Conservation (phyloP, 2,888 invertebrate species). For the Ditylenchus weischeri region DNA sequence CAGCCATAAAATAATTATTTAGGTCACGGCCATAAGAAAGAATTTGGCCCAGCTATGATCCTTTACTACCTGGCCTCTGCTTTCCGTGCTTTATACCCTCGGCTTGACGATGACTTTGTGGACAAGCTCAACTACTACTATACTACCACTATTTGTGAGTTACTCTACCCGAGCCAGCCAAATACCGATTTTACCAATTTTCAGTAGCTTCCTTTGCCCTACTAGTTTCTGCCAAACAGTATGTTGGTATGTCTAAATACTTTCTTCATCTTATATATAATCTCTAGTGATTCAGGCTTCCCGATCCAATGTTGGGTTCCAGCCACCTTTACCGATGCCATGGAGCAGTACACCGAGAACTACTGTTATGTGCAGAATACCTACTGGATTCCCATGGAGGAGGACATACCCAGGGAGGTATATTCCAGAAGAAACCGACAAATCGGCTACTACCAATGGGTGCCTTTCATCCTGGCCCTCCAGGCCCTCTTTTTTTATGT, state of each 20-base stretch:
- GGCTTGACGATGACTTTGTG: slow-evolving; percentile 59
- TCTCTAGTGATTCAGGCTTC: slow-evolving; percentile 35
- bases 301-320: slow-evolving; percentile 59
- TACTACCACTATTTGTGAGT: slow-evolving; percentile 58
- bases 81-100: slow-evolving; percentile 57
- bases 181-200: slow-evolving; percentile 24
- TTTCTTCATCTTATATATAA: slow-evolving; percentile 5
- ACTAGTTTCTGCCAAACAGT: slow-evolving; percentile 59
- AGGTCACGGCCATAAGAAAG: slow-evolving; percentile 59
- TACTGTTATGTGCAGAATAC: slow-evolving; percentile 59
- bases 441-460: slow-evolving; percentile 48
- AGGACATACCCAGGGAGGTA: slow-evolving; percentile 58
- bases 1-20: not conserved
- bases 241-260: slow-evolving; percentile 46
- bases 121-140: slow-evolving; percentile 59
- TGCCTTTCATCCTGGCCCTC: slow-evolving; percentile 58
- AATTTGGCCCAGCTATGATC: slow-evolving; percentile 59
- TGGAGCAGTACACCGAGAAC: slow-evolving; percentile 60
- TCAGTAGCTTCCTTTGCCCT: slow-evolving; percentile 57
- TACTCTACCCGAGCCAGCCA: too few relatives aligned
- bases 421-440: slow-evolving; percentile 58
- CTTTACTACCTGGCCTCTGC: slow-evolving; percentile 59
- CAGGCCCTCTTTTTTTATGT: slow-evolving; percentile 59
- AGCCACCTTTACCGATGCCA: slow-evolving; percentile 59
- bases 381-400: slow-evolving; percentile 59